These are phyloP conservation scores for Sinocyclocheilus rhinocerous DNA, from an alignment of 2,113 vertebrate genomes.

Conservation along the genomic window DNA sequence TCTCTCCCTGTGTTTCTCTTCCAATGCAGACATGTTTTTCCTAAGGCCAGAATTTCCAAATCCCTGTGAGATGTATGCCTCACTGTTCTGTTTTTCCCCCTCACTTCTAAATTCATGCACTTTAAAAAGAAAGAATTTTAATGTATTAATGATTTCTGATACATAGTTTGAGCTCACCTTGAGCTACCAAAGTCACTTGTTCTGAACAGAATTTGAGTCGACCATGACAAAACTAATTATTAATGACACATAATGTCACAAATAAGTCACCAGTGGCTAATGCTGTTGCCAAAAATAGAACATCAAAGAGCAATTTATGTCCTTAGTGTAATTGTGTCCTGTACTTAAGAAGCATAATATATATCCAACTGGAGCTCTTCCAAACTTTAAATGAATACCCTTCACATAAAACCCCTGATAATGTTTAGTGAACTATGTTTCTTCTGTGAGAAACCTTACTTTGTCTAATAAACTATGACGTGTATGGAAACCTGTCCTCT, in stretches of 20 bases:
- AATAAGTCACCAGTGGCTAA: not conserved
- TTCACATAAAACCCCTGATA: not conserved
- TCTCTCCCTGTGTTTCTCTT: not conserved
- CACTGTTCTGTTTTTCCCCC: not conserved
- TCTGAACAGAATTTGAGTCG: not conserved
- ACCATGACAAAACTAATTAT: conserved; percentile 18
- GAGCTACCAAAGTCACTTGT: not conserved
- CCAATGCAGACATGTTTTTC: not conserved
- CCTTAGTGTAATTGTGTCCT: conserved; percentile 5
- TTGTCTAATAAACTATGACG: conserved; percentile 2
- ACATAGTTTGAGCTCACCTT: not conserved
- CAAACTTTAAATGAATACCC: conserved; percentile 15
- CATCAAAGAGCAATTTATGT: not conserved
- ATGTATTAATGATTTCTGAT: not conserved
- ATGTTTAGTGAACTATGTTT: not conserved
- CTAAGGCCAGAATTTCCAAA: conserved; percentile 16
- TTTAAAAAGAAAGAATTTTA: not conserved
- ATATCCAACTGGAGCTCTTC: not conserved
- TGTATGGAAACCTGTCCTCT: not conserved
- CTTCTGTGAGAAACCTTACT: not conserved
- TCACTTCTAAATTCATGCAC: not conserved
- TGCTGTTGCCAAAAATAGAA: conserved; percentile 14
- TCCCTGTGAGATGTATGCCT: not conserved
- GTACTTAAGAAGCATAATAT: not conserved
- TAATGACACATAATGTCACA: not conserved